Base-by-base conservation (phyloP, 2,888 invertebrate genomes). In the Syritta pipiens region DNA sequence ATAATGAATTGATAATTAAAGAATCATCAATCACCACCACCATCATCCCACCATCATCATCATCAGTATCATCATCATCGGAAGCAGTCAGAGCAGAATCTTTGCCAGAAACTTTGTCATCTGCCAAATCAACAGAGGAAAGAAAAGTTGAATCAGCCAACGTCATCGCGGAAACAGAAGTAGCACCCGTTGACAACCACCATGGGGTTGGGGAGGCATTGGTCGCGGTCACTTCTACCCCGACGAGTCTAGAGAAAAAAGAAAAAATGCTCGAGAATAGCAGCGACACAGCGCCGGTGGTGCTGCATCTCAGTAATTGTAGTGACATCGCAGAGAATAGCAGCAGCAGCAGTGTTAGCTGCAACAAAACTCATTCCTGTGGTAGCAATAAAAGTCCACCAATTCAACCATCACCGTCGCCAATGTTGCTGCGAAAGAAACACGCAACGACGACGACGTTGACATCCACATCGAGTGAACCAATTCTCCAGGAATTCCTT, bases 201-300 rank as follows among this genome's bases (percentile, higher is more conserved):
- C n/a, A n/a, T n/a, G n/a, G 28, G 60, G 57, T 84, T 55, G 85
- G 84, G 44, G 84, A 86, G 62, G 81, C 82, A 59, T 14, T 30
- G 53, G 20, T 44, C 32, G 60, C 17, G 49, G 28, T 22, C 10
- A 28, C 37, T 40, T 42, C 67, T 17, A 12, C 62, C 42, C 49
- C 44, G 19, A 17, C 44, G 24, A 65, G 37, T 30, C 42, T 49
- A 59, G 68, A 76, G 60, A 75, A 67, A 59, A 55, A 72, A 77
- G 77, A 60, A 53, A 72, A 65, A 48, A n/a, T 51, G 26, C 12
- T 30, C 28, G 65, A 57, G 10, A 69, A 55, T 48, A 22, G 7
- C 28, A 7, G 10, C 37, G 14, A 14, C 37, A 17, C 32, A 32
- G 9, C 32, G n/a, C 37, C n/a, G n/a, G n/a, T n/a, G n/a, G n/a